Percentiles rank a stretch among this genome's conserved stretches.
Conservation (phyloP, 2,888 invertebrate genomes). For the Erynnis tages region DNA sequence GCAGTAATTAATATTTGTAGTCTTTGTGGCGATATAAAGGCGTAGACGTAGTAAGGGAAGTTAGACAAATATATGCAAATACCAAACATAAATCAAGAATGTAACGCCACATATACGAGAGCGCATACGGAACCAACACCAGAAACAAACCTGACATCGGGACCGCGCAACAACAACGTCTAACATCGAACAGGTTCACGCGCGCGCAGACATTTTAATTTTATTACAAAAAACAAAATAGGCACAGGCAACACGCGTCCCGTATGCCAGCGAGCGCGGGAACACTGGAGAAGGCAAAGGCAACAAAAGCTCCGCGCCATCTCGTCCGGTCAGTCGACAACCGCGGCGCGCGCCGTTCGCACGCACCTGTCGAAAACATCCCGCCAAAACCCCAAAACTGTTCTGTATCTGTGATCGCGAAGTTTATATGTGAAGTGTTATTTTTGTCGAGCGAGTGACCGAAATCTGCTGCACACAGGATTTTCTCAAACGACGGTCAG, state of each 20-base stretch:
- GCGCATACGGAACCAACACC: conserved; percentile 3
- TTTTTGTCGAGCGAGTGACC: conserved; percentile 25
- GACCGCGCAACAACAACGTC: conserved; percentile 30
- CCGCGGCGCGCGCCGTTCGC: conserved; percentile 47
- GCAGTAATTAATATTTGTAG: too few species aligned
- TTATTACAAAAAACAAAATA: conserved; percentile 48
- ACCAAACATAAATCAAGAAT: too few species aligned
- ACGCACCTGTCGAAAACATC: conserved; percentile 38
- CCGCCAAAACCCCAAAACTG: conserved; percentile 36
- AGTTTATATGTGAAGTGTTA: conserved; percentile 35
- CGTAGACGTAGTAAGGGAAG: too few species aligned
- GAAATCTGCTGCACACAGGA: conserved; percentile 25
- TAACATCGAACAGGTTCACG: conserved; percentile 36
- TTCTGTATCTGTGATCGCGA: conserved; percentile 25
- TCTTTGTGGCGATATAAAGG: too few species aligned
- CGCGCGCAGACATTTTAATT: conserved; percentile 47
- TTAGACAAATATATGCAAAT: too few species aligned
- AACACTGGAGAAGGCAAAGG: conserved; percentile 39
- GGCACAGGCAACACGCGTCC: conserved; percentile 47
- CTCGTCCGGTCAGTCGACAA: conserved; percentile 47
- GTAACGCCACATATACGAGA: background rate
- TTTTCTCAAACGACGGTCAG: conserved; percentile 23
- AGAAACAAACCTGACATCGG: conserved; percentile 51
- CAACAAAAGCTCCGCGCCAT: conserved; percentile 32
- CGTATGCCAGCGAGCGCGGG: conserved; percentile 45